Conservation (phyloP, 2,797 vertebrate genomes). For the Sarcoramphus papa region DNA sequence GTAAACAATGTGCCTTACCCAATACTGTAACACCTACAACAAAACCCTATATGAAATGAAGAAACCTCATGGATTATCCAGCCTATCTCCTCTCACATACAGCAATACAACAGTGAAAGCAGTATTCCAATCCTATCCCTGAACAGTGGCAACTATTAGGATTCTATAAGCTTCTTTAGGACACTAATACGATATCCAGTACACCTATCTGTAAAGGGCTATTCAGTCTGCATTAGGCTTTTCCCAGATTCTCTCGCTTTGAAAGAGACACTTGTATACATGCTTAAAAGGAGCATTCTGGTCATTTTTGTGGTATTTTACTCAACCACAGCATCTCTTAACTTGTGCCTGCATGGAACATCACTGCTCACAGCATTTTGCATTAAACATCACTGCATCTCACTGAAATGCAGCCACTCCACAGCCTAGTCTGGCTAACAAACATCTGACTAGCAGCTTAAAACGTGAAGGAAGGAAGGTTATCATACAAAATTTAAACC, state of each 20-base stretch:
- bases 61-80: not conserved
- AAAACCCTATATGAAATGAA: not conserved
- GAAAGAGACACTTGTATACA: not conserved
- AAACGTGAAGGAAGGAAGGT: not conserved
- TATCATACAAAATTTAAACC: not conserved
- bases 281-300: not conserved
- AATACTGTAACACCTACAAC: not conserved
- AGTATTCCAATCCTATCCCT: not conserved
- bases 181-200: not conserved
- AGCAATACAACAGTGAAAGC: not conserved
- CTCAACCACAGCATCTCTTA: not conserved
- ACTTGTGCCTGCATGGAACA: not conserved
- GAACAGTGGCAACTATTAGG: not conserved
- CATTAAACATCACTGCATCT: not conserved
- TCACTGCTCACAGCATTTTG: not conserved
- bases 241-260: not conserved
- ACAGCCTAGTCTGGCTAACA: not conserved
- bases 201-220: not conserved
- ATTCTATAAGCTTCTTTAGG: not conserved
- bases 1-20: not conserved
- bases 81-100: not conserved
- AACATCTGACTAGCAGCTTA: not conserved
- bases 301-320: not conserved
- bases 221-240: not conserved
- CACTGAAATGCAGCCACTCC: not conserved